A percentile compares a stretch with the other conserved stretches of the same genome.
These are phyloP conservation scores for Magallana ariakensis DNA, from an alignment of 1,140 invertebrate genomes.

Conservation along the genomic window DNA sequence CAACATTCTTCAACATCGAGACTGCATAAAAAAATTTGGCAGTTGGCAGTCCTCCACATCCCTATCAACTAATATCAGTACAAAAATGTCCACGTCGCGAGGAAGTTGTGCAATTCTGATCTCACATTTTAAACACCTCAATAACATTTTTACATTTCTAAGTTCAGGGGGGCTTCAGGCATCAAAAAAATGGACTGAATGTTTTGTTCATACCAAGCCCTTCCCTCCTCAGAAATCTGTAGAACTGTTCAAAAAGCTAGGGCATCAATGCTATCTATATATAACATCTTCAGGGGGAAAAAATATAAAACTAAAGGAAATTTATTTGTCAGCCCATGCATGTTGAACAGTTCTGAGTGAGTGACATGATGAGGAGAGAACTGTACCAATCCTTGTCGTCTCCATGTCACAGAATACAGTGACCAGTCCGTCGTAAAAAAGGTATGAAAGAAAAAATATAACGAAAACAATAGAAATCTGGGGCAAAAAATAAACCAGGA, in stretches of 20 bases:
- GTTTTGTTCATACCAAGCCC: conserved; percentile 21
- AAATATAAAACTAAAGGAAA: conserved; percentile 17
- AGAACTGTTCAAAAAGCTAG: conserved; percentile 5
- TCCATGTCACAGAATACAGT: conserved; percentile 28
- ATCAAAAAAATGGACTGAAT: conserved; percentile 1
- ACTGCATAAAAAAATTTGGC: conserved; percentile 28
- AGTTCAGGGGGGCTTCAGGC: neutral
- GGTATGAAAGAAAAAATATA: conserved; percentile 15
- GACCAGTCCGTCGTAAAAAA: conserved; percentile 16
- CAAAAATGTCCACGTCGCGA: neutral
- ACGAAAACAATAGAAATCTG: conserved; percentile 35
- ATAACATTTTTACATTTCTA: conserved; percentile 20
- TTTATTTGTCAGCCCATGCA: neutral
- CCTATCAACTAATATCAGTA: conserved; percentile 8
- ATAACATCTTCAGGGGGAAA: neutral
- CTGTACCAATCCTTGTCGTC: neutral
- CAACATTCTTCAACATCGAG: neutral
- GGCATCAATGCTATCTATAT: conserved; percentile 1
- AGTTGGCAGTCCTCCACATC: conserved; percentile 1
- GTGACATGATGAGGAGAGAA: conserved; percentile 11
- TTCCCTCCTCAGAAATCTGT: neutral
- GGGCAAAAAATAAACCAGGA: conserved; percentile 18
- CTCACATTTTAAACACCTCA: conserved; percentile 27
- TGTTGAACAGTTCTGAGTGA: conserved; percentile 20
- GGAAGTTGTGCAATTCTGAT: neutral